Base-by-base conservation (phyloP, 2,888 invertebrate genomes). In the Merodon equestris region DNA sequence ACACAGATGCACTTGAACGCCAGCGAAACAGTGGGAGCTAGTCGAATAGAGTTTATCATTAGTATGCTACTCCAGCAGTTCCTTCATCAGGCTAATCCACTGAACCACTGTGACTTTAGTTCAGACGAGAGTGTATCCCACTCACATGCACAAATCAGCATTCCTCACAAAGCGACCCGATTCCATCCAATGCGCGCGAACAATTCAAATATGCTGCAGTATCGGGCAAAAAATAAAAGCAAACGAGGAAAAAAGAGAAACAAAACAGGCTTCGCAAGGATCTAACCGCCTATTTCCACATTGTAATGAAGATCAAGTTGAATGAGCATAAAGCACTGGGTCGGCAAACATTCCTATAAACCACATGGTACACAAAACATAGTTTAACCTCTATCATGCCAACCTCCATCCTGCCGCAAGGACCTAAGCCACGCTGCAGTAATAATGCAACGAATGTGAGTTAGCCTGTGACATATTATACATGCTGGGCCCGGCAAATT, bases 401-500 rank as follows among this genome's bases (percentile, higher is more conserved):
- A n/a, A n/a, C 42, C 47, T n/a, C 38, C 53, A 57, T 57, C 44
- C 61, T 15, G 73, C 67, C 47, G 61, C 51, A 77, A 73, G 73
- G 73, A 73, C 63, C 57, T 40, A 27, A 15, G 5, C 51, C 17
- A 51, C 42, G 38, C 60, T 68, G 58, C 61, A 58, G 67, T 56
- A 68, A 58, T 58, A 73, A 10, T 58, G 53, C 51, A 61, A 38
- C 57, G 63, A 42, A 68, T 58, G 53, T 79, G 15, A 68, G 63
- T 63, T 61, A 73, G 77, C 73, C 57, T n/a, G 15, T 73, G 63
- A 63, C 73, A 73, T 50, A n/a, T n/a, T n/a, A n/a, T n/a, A 73
- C 44, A 54, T 63, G 67, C 44, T 47, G 40, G 63, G 58, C 15
- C 15, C 17, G 19, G 36, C n/a, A 47, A 64, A 61, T 63, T 73